Evolutionary conservation across 1,140 invertebrate species (phyloP).

Genomic region (Zaprionus nigranus): DNA sequence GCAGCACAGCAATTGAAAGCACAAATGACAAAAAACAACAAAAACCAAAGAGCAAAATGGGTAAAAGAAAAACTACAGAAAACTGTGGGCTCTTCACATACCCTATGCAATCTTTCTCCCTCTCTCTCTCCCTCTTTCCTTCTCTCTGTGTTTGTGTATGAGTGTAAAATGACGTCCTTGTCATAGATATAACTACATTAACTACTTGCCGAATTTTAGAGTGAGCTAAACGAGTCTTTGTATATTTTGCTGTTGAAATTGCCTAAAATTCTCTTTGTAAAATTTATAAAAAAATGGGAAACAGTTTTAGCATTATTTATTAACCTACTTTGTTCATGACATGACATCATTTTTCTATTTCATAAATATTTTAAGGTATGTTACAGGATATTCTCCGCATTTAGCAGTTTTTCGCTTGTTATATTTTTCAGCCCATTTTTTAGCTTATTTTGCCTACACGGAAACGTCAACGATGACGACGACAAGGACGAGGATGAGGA

Average conservation of each 20-base stretch:
- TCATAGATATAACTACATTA: no score
- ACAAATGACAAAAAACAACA: slow-evolving; percentile 55
- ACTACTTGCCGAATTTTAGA: no score
- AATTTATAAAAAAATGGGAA: neutral
- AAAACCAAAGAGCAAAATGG: slow-evolving; percentile 11
- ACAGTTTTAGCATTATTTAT: neutral
- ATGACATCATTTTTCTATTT: neutral
- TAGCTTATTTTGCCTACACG: neutral
- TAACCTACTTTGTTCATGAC: neutral
- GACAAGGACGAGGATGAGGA: neutral
- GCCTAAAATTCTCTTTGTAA: neutral
- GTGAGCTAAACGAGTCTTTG: neutral
- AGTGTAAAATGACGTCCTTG: slow-evolving; percentile 32
- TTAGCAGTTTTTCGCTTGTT: neutral
- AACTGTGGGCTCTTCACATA: slow-evolving; percentile 26
- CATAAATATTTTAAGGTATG: neutral
- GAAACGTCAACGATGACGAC: neutral
- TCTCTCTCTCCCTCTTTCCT: neutral
- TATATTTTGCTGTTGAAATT: neutral
- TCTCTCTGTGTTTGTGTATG: neutral
- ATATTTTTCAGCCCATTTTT: neutral
- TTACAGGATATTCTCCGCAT: neutral
- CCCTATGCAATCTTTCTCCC: neutral
- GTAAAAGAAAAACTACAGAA: slow-evolving; percentile 11
- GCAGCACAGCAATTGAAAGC: slow-evolving; percentile 63